Conservation (phyloP, 2,888 invertebrate species). For the Habrosyne pyritoides region DNA sequence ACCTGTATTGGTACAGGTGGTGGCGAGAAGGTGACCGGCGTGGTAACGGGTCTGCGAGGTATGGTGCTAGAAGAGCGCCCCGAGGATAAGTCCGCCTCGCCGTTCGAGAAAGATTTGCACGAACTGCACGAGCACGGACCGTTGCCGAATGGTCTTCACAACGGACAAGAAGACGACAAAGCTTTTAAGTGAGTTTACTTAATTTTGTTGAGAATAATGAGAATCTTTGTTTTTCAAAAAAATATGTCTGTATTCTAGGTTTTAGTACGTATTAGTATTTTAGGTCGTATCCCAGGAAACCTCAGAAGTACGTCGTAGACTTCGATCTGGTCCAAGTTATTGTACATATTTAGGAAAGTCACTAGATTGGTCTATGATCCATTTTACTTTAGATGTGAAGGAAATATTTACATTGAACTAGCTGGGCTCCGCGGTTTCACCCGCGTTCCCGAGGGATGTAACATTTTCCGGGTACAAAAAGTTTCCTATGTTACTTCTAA, state of each 20-base stretch:
- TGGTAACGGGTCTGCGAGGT: constrained; percentile 72
- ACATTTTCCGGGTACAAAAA: too few species aligned
- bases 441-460: too few species aligned
- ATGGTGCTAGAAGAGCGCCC: constrained; percentile 76
- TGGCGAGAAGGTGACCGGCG: constrained; percentile 72
- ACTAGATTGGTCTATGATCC: too few species aligned
- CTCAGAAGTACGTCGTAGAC: too few species aligned
- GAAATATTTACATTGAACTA: not conserved
- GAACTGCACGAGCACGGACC: constrained; percentile 75
- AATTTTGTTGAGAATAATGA: not conserved
- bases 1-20: constrained; percentile 55
- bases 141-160: constrained; percentile 83
- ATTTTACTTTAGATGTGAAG: not conserved
- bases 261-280: too few species aligned
- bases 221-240: not conserved
- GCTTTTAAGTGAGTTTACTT: constrained; percentile 91
- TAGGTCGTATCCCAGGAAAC: too few species aligned
- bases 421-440: too few species aligned
- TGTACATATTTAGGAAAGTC: too few species aligned
- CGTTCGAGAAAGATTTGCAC: constrained; percentile 77
- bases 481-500: too few species aligned
- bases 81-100: constrained; percentile 74
- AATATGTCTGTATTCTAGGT: not conserved
- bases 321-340: too few species aligned
- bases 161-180: constrained; percentile 92